Conservation (phyloP, 2,888 invertebrate species). For the Stenoptilia bipunctidactyla region DNA sequence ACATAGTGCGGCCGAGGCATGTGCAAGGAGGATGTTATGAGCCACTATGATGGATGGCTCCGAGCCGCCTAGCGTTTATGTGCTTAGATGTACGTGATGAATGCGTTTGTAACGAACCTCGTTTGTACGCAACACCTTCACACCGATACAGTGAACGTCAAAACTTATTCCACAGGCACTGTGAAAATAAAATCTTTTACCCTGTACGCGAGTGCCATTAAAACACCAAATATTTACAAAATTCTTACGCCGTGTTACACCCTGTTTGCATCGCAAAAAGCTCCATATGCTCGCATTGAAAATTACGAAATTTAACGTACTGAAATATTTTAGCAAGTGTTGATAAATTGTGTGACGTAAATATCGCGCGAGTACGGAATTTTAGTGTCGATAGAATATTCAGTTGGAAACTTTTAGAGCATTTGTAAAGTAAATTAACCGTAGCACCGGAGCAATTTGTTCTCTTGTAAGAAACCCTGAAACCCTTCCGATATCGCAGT, state of each 20-base stretch:
- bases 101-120: not conserved
- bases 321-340: too few species aligned
- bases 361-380: not conserved
- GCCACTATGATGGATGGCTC: slow-evolving; percentile 57
- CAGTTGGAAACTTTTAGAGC: slow-evolving; percentile 38
- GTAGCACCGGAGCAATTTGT: slow-evolving; percentile 46
- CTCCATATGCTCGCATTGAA: too few species aligned
- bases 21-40: slow-evolving; percentile 50
- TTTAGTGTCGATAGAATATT: slow-evolving; percentile 19
- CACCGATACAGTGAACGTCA: too few species aligned
- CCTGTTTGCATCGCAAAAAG: too few species aligned
- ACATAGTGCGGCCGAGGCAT: slow-evolving; percentile 30
- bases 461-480: slow-evolving; percentile 5
- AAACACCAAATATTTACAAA: too few species aligned
- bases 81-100: not conserved
- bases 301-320: too few species aligned
- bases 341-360: too few species aligned
- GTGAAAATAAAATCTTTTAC: too few species aligned
- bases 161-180: too few species aligned
- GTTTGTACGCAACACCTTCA: not conserved
- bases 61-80: not conserved
- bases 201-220: too few species aligned
- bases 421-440: slow-evolving; percentile 55
- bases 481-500: too few species aligned
- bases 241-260: too few species aligned